Evolutionary conservation across 2,888 invertebrate genomes (phyloP).

Genomic region (Drosophila subquinaria): DNA sequence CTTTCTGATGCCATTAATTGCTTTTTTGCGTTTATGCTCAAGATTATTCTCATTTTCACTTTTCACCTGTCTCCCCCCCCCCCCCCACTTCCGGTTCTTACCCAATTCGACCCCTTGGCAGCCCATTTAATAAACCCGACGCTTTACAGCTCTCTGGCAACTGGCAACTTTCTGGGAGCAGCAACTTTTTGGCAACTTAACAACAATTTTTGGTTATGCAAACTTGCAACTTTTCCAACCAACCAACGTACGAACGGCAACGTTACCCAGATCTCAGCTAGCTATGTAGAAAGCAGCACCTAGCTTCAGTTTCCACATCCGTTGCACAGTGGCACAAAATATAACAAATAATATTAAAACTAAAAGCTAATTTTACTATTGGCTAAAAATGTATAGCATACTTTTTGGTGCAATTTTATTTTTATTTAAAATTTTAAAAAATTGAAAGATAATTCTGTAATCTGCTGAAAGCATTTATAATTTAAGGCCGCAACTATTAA

Average conservation of each 20-base stretch:
- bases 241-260: constrained; percentile 12
- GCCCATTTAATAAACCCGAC: constrained; percentile 60
- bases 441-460: too few species aligned
- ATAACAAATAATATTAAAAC: too few species aligned
- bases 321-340: constrained; percentile 5
- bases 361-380: background rate
- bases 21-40: constrained; percentile 45
- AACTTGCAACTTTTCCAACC: constrained; percentile 56
- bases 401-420: too few species aligned
- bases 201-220: constrained; percentile 67
- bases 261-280: constrained; percentile 9
- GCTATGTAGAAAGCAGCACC: constrained; percentile 5
- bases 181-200: constrained; percentile 67
- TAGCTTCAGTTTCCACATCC: background rate
- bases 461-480: too few species aligned
- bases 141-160: constrained; percentile 57
- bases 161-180: constrained; percentile 44
- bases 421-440: too few species aligned
- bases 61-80: constrained; percentile 43
- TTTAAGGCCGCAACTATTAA: too few species aligned
- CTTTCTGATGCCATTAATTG: constrained; percentile 26
- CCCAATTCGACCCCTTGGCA: constrained; percentile 1
- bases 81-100: background rate
- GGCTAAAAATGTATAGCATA: background rate
- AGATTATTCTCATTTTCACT: constrained; percentile 47